Conservation (phyloP, 2,888 invertebrate genomes). For the Orthosia gracilis region DNA sequence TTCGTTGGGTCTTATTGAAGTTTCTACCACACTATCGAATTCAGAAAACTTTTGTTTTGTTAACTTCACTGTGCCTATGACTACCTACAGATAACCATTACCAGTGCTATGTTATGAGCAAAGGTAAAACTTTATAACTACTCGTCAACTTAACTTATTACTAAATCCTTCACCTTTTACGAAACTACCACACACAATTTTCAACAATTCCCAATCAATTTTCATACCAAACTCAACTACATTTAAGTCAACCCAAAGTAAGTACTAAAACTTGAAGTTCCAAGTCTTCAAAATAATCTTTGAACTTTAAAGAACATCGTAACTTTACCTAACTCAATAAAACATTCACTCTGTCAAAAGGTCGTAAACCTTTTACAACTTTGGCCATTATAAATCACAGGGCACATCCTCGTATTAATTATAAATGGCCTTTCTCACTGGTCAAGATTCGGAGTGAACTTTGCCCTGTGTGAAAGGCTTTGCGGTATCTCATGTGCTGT, state of each 20-base stretch:
- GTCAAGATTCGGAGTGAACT: conserved; percentile 59
- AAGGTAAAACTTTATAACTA: background rate
- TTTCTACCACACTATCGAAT: no score
- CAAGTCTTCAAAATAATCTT: conserved; percentile 22
- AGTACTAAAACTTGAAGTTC: conserved; percentile 10
- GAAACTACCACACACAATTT: background rate
- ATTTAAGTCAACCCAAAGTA: conserved; percentile 20
- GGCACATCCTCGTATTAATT: conserved; percentile 48
- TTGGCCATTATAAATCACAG: conserved; percentile 63
- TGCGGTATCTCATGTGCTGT: conserved; percentile 20
- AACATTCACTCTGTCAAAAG: conserved; percentile 62
- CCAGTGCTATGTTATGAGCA: background rate
- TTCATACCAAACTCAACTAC: conserved; percentile 12
- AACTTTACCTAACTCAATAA: conserved; percentile 33
- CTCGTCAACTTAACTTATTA: background rate
- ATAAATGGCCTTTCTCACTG: conserved; percentile 34
- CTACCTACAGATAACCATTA: no score
- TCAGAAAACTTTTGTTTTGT: no score
- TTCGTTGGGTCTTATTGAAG: no score
- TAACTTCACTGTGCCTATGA: no score
- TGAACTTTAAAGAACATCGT: conserved; percentile 37
- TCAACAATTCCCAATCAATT: conserved; percentile 16
- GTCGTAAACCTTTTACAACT: conserved; percentile 62
- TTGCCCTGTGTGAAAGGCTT: conserved; percentile 43
- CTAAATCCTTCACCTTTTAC: background rate